Evolutionary conservation across 2,113 vertebrate species (phyloP).

Genomic region (Paramormyrops kingsleyae): DNA sequence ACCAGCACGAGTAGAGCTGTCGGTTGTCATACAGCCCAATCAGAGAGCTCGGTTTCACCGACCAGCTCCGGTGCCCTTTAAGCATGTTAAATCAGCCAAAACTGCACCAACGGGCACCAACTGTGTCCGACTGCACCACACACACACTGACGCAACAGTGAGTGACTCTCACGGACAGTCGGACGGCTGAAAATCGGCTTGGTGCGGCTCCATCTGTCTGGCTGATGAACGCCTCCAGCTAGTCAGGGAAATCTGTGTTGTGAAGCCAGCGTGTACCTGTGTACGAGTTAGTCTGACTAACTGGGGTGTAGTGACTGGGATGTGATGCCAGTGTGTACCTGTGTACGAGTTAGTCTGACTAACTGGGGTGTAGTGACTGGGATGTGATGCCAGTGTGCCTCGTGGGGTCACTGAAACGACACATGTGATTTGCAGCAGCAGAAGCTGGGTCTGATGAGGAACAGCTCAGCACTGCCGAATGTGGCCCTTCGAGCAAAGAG

Average conservation of each 20-base stretch:
- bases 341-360: background rate
- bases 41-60: background rate
- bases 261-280: background rate
- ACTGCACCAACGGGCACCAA: background rate
- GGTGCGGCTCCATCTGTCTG: background rate
- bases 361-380: background rate
- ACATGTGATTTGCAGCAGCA: conserved; percentile 68
- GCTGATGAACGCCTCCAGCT: background rate
- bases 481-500: conserved; percentile 81
- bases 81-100: background rate
- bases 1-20: background rate
- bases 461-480: conserved; percentile 78
- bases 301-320: background rate
- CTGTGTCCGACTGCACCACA: background rate
- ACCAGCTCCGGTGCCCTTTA: background rate
- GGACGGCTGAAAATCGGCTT: background rate
- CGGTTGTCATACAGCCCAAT: background rate
- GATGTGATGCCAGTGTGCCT: background rate
- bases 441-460: conserved; percentile 77
- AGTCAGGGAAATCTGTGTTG: background rate
- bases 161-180: background rate
- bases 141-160: background rate
- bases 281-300: background rate
- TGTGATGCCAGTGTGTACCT: background rate
- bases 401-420: background rate